Evolutionary conservation across 2,797 vertebrate genomes (phyloP), one percentile per base, ranked within the genome.

Genomic region (Melanotaenia pygmaea): DNA sequence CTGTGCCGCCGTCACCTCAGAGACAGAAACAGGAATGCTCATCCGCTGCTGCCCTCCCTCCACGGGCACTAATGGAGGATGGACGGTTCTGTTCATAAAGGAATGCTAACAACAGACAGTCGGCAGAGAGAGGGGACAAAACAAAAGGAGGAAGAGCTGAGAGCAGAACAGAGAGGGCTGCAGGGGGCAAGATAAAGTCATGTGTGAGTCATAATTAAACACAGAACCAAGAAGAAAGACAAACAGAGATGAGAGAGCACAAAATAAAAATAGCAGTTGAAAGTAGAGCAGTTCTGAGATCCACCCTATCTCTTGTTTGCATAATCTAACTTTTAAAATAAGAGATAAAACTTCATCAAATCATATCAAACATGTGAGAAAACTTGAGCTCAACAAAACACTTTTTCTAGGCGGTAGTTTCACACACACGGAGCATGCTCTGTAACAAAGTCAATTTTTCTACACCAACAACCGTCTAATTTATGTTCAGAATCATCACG

Each of bases 1-100:
- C 90, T 94, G 91, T 94, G 77, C 74, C 68, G 50, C 79, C 64
- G 88, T 93, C 91, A 90, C 91, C 93, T 91, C 89, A 90, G 92
- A 92, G 67, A 92, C 88, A 81, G 58, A 61, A 61, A 87, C 67
- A 85, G 86, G 92, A 90, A 92, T 90, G 90, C 83, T 83, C 83
- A 64, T 86, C 81, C 75, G 70, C 74, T 66, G 69, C 65, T 22
- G 51, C 69, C 53, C 57, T 1, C 70, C 40, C 32, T 28, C 32
- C 51, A 9, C 53, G 58, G 43, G 47, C 67, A 13, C 74, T 1
- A 37, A 18, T 5, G 40, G 68, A 77, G 76, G 77, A 69, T 63
- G 64, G 66, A 79, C 43, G 3, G 64, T 32, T 57, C 72, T 56
- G 73, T 54, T 47, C 12, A 40, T 67, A 60, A 47, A 73, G 70